Conservation (phyloP, 2,888 invertebrate species). For the Leptinotarsa rubiginosa region DNA sequence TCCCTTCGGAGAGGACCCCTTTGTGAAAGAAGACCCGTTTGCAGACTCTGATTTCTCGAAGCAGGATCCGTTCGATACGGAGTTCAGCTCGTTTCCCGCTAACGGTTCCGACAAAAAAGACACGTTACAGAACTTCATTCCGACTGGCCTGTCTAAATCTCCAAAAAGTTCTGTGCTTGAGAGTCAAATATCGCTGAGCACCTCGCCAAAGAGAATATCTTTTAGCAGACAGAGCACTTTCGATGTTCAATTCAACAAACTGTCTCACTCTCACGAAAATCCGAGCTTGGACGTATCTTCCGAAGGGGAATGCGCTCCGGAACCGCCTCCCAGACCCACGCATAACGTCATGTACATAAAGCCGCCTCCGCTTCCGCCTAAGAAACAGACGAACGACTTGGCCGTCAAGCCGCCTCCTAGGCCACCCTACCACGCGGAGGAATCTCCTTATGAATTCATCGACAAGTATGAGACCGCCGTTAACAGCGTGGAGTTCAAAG, state of each 20-base stretch:
- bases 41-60: constrained; percentile 70
- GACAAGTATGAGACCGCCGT: constrained; percentile 66
- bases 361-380: constrained; percentile 81
- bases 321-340: constrained; percentile 77
- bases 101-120: constrained; percentile 41
- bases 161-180: constrained; percentile 54
- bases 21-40: constrained; percentile 78
- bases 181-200: constrained; percentile 51
- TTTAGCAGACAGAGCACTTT: constrained; percentile 52
- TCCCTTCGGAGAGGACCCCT: constrained; percentile 80
- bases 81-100: constrained; percentile 51
- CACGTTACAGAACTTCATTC: constrained; percentile 41
- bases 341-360: constrained; percentile 73
- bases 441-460: constrained; percentile 70
- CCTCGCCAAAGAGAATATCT: constrained; percentile 62
- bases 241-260: constrained; percentile 58
- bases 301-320: constrained; percentile 69
- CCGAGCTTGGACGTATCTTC: constrained; percentile 62
- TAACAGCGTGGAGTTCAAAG: constrained; percentile 55
- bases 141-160: constrained; percentile 52
- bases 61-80: constrained; percentile 74
- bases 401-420: constrained; percentile 74
- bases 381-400: constrained; percentile 73
- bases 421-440: constrained; percentile 71
- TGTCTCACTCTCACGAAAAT: constrained; percentile 59